Evolutionary conservation across 30 jellyfish, hydroid and myxozoan genomes (phyloP).

Genomic region (Pseudorhiza aurosa): DNA sequence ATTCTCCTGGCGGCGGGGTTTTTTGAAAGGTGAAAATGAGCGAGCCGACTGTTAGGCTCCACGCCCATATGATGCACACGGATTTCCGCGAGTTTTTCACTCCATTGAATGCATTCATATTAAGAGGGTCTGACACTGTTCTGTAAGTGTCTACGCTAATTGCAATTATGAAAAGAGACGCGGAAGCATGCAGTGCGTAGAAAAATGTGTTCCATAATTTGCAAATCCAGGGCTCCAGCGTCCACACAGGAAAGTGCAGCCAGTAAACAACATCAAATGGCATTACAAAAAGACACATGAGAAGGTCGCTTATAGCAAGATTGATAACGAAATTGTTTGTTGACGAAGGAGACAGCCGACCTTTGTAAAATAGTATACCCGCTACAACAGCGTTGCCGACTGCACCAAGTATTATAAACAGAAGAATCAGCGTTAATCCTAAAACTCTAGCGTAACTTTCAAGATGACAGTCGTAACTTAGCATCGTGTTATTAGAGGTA

Average conservation of each 20-base stretch:
- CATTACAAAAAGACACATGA: slow-evolving; percentile 37
- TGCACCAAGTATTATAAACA: slow-evolving; percentile 8
- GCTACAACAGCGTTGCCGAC: slow-evolving; percentile 25
- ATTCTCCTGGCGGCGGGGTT: slow-evolving; percentile 17
- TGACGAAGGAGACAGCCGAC: neutral
- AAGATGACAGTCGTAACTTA: neutral
- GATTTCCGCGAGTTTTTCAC: neutral
- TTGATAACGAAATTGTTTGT: slow-evolving; percentile 15
- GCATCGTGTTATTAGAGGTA: neutral
- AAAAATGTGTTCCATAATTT: slow-evolving; percentile 46
- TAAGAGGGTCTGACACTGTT: slow-evolving; percentile 26
- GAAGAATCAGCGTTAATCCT: neutral
- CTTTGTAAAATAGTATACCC: neutral
- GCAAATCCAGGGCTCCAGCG: slow-evolving; percentile 20
- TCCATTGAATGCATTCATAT: neutral
- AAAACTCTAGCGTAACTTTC: neutral
- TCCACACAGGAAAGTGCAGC: slow-evolving; percentile 50
- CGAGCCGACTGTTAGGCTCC: slow-evolving; percentile 26
- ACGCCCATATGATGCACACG: slow-evolving; percentile 18
- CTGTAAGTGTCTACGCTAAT: slow-evolving; percentile 46
- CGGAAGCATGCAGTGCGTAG: slow-evolving; percentile 35
- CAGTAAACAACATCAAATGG: slow-evolving; percentile 56
- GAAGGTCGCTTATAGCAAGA: slow-evolving; percentile 41
- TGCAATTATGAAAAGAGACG: slow-evolving; percentile 14
- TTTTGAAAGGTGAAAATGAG: slow-evolving; percentile 23